Evolutionary conservation across 2,113 vertebrate species (phyloP).

Genomic region (Pomatorhinus ruficollis): DNA sequence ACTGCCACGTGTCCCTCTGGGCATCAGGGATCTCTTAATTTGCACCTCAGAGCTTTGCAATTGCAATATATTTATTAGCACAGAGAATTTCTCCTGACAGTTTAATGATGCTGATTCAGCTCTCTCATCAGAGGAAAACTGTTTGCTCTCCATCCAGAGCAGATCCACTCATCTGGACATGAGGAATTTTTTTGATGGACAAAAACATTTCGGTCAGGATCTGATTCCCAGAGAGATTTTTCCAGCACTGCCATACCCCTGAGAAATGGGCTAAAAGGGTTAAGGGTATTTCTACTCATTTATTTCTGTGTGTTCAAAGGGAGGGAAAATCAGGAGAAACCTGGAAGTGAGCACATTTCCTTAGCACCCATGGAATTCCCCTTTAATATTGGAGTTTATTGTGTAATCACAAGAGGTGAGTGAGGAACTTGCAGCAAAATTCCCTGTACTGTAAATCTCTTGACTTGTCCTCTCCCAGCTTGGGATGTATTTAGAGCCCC

Average conservation of each 20-base stretch:
- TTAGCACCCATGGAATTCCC: background rate
- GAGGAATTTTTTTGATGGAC: background rate
- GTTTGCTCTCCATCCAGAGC: background rate
- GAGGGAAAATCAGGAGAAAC: background rate
- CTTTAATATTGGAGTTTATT: background rate
- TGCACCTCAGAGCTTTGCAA: background rate
- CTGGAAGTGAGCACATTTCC: background rate
- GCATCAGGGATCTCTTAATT: rapidly evolving
- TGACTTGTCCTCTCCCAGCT: background rate
- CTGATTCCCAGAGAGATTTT: background rate
- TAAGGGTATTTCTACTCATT: rapidly evolving
- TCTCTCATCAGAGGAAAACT: background rate
- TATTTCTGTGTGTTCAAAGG: background rate
- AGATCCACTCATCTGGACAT: rapidly evolving
- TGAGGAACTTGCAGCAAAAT: background rate
- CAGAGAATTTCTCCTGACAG: background rate
- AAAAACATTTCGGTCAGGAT: background rate
- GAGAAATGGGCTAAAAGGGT: background rate
- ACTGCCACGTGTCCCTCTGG: rapidly evolving
- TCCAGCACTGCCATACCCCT: background rate
- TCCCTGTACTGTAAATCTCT: background rate
- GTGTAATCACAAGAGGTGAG: background rate
- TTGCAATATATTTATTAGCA: rapidly evolving
- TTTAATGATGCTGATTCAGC: background rate
- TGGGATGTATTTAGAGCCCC: background rate